Evolutionary conservation across 2,113 vertebrate genomes (phyloP).

Genomic region (Parus major): DNA sequence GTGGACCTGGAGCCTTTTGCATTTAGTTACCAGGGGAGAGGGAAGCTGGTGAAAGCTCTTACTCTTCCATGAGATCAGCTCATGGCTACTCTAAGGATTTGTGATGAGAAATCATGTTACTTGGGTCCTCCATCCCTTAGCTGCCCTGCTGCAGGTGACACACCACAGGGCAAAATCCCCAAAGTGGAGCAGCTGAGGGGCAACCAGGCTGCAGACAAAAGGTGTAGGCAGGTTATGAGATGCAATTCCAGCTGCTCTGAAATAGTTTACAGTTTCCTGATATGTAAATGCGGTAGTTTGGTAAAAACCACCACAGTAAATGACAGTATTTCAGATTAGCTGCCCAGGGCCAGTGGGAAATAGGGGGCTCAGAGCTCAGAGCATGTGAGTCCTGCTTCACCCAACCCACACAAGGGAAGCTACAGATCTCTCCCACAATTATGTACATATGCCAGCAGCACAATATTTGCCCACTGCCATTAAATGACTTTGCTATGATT

Average conservation of each 20-base stretch:
- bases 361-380: background rate
- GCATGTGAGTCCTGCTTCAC: background rate
- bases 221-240: background rate
- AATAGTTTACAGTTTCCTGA: background rate
- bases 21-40: background rate
- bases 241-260: background rate
- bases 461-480: background rate
- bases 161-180: fast-evolving
- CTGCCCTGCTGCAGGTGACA: background rate
- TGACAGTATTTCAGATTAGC: background rate
- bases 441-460: background rate
- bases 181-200: fast-evolving
- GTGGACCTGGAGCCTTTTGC: background rate
- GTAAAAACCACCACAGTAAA: too few relatives aligned
- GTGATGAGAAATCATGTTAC: background rate
- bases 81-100: background rate
- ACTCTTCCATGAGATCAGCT: background rate
- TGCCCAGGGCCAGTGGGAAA: background rate
- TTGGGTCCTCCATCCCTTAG: background rate
- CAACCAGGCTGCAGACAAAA: background rate
- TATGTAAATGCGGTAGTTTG: background rate
- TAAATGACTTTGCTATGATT: background rate
- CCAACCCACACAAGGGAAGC: background rate
- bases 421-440: background rate
- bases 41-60: background rate